Evolutionary conservation across 1,140 invertebrate genomes (phyloP), one percentile per base, ranked within the genome.

Genomic region (Drosophila nebulosa): DNA sequence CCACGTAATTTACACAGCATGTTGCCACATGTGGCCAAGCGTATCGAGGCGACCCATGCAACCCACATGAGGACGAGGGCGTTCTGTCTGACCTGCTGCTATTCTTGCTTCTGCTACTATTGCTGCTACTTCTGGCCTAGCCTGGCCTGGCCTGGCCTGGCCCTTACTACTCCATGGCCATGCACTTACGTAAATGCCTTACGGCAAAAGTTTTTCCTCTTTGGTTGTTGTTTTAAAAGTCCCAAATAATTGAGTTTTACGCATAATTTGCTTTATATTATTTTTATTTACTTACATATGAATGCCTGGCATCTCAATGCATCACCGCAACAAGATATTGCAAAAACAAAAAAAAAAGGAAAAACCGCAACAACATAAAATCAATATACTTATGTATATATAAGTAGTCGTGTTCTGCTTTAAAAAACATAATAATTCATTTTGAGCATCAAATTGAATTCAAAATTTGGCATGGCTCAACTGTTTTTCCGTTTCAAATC

Each of bases 211-310:
- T 83, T 83, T 77, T 75, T 66, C 58, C 71, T n/a, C 64, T 69
- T 75, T 83, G 65, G 64, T 64, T 74, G 72, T 75, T 75, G 67
- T 83, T 80, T 75, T 71, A 75, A 83, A 78, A 81, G 75, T 64
- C 60, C 66, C 60, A 53, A 75, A 83, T 83, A 83, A 83, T 83
- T 83, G 74, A 83, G 76, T 83, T 83, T 74, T 71, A 64, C 71
- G 70, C 71, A 83, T 83, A 83, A 83, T 81, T 83, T 78, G 79
- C 76, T 83, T 80, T 62, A 79, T 79, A 63, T 81, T 83, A 74
- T 78, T 83, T 78, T 46, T 46, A 46, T 78, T 46, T 46, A 46
- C 39, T 46, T 46, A 46, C 39, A 21, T 83, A 74, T 79, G 68
- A 69, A 74, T 60, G 52, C 53, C 39, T 32, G 61, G 53, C 52